Conservation (phyloP, 1,140 invertebrate genomes). For the Uloborus diversus region DNA sequence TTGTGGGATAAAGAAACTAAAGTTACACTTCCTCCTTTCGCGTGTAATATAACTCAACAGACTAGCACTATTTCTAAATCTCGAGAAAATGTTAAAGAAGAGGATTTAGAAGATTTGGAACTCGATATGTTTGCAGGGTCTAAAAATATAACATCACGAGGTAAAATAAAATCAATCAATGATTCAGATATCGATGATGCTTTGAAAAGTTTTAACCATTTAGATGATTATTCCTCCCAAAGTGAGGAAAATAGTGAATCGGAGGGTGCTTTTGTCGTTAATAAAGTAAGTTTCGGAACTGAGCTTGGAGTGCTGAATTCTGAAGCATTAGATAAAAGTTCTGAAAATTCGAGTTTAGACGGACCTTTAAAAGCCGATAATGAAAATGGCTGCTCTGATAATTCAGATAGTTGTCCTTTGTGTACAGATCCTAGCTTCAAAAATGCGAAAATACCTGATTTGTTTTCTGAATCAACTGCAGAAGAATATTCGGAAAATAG, state of each 20-base stretch:
- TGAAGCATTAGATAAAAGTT: neutral
- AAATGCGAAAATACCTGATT: slow-evolving; percentile 11
- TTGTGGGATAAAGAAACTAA: slow-evolving; percentile 51
- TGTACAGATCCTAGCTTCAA: slow-evolving; percentile 38
- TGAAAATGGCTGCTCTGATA: slow-evolving; percentile 38
- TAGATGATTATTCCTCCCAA: slow-evolving; percentile 37
- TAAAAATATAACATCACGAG: neutral
- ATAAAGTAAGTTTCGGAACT: too few species aligned
- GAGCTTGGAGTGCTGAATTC: too few species aligned
- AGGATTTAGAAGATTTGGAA: slow-evolving; percentile 50
- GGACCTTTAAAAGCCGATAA: neutral
- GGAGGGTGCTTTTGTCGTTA: slow-evolving; percentile 6
- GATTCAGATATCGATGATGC: slow-evolving; percentile 43
- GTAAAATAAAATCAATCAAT: neutral
- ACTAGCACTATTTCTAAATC: neutral
- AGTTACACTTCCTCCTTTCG: slow-evolving; percentile 46
- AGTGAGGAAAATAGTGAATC: slow-evolving; percentile 30
- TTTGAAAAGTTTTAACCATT: slow-evolving; percentile 40
- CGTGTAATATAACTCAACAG: neutral
- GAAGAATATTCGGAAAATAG: neutral
- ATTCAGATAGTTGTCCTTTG: slow-evolving; percentile 38
- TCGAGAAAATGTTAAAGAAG: neutral
- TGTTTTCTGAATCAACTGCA: slow-evolving; percentile 4
- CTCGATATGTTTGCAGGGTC: slow-evolving; percentile 34
- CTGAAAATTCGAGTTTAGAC: neutral